Percentiles rank a stretch among this genome's conserved stretches.
These are phyloP conservation scores for Barypeithes pellucidus DNA, from an alignment of 2,888 invertebrate genomes.

Conservation along the genomic window DNA sequence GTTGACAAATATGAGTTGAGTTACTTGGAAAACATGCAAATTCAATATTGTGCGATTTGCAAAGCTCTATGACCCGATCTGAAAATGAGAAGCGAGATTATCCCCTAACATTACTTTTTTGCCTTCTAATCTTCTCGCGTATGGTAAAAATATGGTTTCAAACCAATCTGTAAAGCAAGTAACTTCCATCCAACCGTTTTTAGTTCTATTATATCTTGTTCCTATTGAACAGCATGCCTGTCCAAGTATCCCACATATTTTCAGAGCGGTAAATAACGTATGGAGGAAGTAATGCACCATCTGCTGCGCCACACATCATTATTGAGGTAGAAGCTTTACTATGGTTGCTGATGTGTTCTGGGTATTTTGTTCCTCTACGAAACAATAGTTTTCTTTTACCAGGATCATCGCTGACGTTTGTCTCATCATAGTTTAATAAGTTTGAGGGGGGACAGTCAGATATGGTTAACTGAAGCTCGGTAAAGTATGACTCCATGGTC, in stretches of 20 bases:
- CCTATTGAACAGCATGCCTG: constrained; percentile 55
- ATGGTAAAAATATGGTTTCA: constrained; percentile 24
- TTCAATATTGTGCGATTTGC: too few species aligned
- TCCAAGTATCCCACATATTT: constrained; percentile 62
- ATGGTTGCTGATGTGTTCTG: constrained; percentile 44
- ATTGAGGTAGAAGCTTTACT: neutral
- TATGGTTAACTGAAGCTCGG: constrained; percentile 11
- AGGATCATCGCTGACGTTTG: constrained; percentile 62
- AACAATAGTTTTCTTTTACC: constrained; percentile 55
- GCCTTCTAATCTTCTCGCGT: constrained; percentile 32
- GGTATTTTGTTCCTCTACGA: constrained; percentile 29
- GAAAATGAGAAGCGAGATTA: constrained; percentile 38
- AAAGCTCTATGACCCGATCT: too few species aligned
- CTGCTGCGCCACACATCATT: neutral
- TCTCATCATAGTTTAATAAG: constrained; percentile 65
- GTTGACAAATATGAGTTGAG: neutral
- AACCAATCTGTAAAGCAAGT: constrained; percentile 57
- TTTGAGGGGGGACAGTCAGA: constrained; percentile 21
- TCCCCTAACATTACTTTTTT: constrained; percentile 36
- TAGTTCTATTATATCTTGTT: constrained; percentile 64
- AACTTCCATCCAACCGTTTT: constrained; percentile 58
- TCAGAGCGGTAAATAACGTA: neutral
- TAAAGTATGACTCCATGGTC: constrained; percentile 22
- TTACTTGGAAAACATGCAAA: too few species aligned
- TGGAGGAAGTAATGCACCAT: neutral